A percentile compares a stretch with the other conserved stretches of the same genome.
These are phyloP conservation scores for Anas platyrhynchos DNA, from an alignment of 2,113 vertebrate genomes.

Conservation along the genomic window DNA sequence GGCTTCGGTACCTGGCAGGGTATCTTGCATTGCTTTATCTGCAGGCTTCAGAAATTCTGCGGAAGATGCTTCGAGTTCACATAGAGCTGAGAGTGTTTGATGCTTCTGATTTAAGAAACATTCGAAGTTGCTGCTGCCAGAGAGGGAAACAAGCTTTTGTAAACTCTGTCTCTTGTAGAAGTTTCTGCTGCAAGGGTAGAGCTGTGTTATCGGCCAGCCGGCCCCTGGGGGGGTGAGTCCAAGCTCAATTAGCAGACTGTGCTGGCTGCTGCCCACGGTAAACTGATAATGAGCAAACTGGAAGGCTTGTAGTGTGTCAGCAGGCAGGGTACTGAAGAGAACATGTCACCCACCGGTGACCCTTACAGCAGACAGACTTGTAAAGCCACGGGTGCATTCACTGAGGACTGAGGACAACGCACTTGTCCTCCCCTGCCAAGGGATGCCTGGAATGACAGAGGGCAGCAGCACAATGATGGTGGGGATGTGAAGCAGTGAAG, in stretches of 20 bases:
- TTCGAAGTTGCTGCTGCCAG: neutral
- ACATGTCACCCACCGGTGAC: neutral
- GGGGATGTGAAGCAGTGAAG: neutral
- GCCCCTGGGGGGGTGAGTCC: neutral
- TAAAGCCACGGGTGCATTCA: neutral
- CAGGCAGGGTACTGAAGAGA: neutral
- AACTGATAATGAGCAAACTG: neutral
- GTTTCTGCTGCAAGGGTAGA: neutral
- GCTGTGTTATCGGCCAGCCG: neutral
- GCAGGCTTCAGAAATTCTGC: neutral
- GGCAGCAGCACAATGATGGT: rapidly evolving
- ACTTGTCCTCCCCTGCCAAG: rapidly evolving
- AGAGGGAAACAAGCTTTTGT: neutral
- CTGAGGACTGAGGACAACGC: neutral
- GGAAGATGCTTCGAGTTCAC: neutral
- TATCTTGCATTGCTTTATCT: neutral
- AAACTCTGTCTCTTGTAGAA: neutral
- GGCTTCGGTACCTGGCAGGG: neutral
- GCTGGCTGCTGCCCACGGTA: neutral
- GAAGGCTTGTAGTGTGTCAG: neutral
- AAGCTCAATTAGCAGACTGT: neutral
- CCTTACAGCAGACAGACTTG: neutral
- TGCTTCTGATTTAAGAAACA: neutral
- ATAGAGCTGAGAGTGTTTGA: neutral
- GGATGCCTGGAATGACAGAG: neutral